Evolutionary conservation across 2,797 vertebrate genomes (phyloP), one percentile per base, ranked within the genome.

Genomic region (Apogon talboti): DNA sequence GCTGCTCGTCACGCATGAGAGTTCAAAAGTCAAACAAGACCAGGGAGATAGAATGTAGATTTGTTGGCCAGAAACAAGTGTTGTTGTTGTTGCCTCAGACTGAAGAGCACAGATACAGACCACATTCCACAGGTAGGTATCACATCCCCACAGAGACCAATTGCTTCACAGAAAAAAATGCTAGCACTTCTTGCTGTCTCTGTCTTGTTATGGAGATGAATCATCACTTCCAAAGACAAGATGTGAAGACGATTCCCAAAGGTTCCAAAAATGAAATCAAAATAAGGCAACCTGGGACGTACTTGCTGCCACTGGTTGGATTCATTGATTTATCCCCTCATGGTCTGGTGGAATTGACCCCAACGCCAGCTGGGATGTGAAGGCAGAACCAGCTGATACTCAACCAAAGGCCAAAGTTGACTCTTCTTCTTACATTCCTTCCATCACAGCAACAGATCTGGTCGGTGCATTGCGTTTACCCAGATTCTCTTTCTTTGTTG

Each of bases 401-500:
- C 19, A 37, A 48, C 55, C 37, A 46, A 44, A 28, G 11, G 59
- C 43, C 47, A 28, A 73, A 65, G 51, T 70, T 60, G 11, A 44
- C 50, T 46, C 78, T 54, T 74, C 66, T 33, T 68, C 65, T 48
- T 16, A 33, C 41, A 75, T 73, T 79, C 72, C 56, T 81, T 76
- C 72, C 77, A 60, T 76, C 55, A 66, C 24, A 24, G 18, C 40
- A 45, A 52, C 59, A 28, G 38, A 15, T 55, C 49, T 30, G 18
- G 16, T 46, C 30, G 42, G 0, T 19, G 37, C 38, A 43, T 51
- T 60, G 33, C 28, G 43, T 41, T 62, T 49, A 30, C 45, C 33
- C 47, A 28, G 57, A 41, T 38, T 40, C 16, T 1, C 1, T 41
- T 37, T 28, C 65, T 43, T 43, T n/a, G 46, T 38, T 40, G 52